A percentile compares a stretch with the other conserved stretches of the same genome.
Conservation (phyloP, 2,888 invertebrate species). For the Polyploca ridens region DNA sequence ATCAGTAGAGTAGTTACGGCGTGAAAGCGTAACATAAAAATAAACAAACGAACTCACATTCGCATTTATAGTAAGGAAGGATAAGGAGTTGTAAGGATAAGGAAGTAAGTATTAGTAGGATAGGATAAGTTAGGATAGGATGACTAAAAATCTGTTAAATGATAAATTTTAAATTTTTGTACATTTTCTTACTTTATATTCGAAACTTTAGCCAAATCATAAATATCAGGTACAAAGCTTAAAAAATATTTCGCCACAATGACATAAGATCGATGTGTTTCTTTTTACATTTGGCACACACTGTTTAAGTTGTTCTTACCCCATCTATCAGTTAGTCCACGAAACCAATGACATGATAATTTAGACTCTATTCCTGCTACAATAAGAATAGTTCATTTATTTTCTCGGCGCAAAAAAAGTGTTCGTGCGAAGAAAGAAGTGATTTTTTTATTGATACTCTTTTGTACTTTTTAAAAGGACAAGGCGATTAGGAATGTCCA, state of each 20-base stretch:
- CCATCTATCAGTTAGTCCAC: neutral
- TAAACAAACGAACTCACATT: too few relatives aligned
- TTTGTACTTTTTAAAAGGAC: slow-evolving; percentile 75
- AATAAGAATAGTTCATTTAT: neutral
- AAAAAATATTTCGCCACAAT: slow-evolving; percentile 43
- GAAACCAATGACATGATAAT: slow-evolving; percentile 15
- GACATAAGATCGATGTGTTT: slow-evolving; percentile 60
- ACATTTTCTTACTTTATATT: too few relatives aligned
- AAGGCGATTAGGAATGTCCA: slow-evolving; percentile 79
- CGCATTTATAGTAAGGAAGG: too few relatives aligned
- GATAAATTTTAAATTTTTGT: too few relatives aligned
- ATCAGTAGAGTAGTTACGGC: too few relatives aligned
- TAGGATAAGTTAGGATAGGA: too few relatives aligned
- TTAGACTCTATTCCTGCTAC: slow-evolving; percentile 14
- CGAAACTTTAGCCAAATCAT: too few relatives aligned
- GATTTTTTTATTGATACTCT: slow-evolving; percentile 56
- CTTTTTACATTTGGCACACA: slow-evolving; percentile 47
- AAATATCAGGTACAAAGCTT: too few relatives aligned
- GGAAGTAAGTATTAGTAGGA: too few relatives aligned
- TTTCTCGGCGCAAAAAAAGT: slow-evolving; percentile 15
- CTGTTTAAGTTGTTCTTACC: slow-evolving; percentile 39
- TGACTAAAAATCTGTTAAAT: too few relatives aligned
- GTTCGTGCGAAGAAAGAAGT: slow-evolving; percentile 41
- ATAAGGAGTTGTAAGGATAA: too few relatives aligned
- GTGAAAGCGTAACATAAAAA: too few relatives aligned